A percentile compares a stretch with the other conserved stretches of the same genome.
Conservation (phyloP, 2,888 invertebrate species). For the Tenodera sinensis region DNA sequence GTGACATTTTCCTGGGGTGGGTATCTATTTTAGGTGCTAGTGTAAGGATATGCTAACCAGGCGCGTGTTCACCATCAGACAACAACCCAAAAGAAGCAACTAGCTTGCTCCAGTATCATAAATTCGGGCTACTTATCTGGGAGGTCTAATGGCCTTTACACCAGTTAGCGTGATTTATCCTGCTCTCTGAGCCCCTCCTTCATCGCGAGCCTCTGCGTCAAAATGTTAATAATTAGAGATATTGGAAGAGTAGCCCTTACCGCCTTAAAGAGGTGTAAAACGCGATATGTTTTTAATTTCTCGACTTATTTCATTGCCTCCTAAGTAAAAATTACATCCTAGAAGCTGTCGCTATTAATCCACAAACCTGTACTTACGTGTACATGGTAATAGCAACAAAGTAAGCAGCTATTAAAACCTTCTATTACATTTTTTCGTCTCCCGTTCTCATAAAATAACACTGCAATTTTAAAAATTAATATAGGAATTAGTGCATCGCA, state of each 20-base stretch:
- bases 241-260: neutral
- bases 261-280: neutral
- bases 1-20: too few species aligned
- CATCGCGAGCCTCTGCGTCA: neutral
- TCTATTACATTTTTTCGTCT: neutral
- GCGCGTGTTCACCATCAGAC: neutral
- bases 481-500: neutral
- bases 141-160: neutral
- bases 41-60: neutral
- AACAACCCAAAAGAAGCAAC: neutral
- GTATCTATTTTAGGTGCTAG: too few species aligned
- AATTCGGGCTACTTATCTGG: neutral
- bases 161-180: neutral
- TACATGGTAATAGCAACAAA: neutral
- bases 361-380: neutral
- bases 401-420: neutral
- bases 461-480: neutral
- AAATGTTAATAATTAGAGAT: neutral
- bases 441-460: neutral
- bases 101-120: neutral
- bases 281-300: neutral
- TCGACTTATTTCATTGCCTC: neutral
- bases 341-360: neutral
- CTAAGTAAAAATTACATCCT: neutral
- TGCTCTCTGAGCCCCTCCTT: neutral